phyloP scores from a whole-genome alignment of 2,113 vertebrate genomes.

The Silurus glanis region DNA sequence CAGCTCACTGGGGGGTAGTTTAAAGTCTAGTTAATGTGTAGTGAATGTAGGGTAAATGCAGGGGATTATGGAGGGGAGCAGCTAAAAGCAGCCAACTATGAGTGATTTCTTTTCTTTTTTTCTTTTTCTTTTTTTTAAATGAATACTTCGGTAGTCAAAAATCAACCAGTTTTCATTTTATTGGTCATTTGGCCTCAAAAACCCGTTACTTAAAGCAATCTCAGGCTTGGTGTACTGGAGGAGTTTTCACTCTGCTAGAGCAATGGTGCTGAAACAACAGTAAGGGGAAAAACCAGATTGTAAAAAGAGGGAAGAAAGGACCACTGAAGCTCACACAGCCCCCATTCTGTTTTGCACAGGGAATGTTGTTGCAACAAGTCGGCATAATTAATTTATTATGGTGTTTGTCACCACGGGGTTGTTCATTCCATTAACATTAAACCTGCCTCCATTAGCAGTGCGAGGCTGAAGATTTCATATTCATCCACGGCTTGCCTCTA shows the following conservation, averaged over 20 bases:
- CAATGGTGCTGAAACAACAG: background rate
- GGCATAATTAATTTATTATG: conserved; percentile 51
- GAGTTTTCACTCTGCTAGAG: background rate
- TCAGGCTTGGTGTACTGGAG: background rate
- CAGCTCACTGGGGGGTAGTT: background rate
- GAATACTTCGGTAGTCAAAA: background rate
- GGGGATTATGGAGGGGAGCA: background rate
- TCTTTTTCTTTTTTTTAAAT: background rate
- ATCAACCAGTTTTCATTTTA: background rate
- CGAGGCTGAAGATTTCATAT: conserved; percentile 34
- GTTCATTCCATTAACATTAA: conserved; percentile 62
- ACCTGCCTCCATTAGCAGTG: conserved; percentile 48
- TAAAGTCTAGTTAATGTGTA: background rate
- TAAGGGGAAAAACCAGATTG: background rate
- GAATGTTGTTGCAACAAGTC: conserved; percentile 49
- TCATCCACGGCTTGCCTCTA: conserved; percentile 2
- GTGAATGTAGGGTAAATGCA: background rate
- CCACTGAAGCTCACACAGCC: background rate
- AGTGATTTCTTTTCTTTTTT: too few relatives aligned
- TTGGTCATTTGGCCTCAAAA: background rate
- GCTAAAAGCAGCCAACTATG: background rate
- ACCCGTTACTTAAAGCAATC: background rate
- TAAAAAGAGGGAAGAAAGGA: background rate
- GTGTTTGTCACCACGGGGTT: conserved; percentile 51
- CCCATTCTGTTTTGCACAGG: conserved; percentile 50